phyloP scores from a whole-genome alignment of 1,140 invertebrate species.

The Brevipalpus yothersi region DNA sequence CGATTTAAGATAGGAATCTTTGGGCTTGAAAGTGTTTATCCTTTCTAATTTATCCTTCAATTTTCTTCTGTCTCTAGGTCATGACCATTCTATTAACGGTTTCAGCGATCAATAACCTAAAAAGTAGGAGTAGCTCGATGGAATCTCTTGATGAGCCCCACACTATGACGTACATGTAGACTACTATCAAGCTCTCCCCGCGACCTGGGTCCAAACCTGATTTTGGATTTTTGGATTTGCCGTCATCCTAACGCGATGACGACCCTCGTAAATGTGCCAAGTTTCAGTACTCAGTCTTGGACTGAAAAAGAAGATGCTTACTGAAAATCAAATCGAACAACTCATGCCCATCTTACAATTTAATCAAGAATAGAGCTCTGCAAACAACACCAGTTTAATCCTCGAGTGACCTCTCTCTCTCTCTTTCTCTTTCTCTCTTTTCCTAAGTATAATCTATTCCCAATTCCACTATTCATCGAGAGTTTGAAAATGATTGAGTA shows the following conservation, averaged over 20 bases:
- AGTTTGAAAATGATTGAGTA: too few relatives aligned
- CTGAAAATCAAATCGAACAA: background rate
- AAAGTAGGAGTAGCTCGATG: slow-evolving; percentile 7
- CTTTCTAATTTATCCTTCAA: too few relatives aligned
- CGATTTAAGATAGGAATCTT: too few relatives aligned
- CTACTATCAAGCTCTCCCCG: background rate
- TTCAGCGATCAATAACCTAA: slow-evolving; percentile 10
- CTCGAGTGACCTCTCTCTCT: background rate
- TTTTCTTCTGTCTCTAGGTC: background rate
- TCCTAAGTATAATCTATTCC: background rate
- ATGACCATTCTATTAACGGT: slow-evolving; percentile 8
- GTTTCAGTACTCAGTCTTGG: background rate
- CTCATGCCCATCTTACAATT: background rate
- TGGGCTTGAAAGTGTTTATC: too few relatives aligned
- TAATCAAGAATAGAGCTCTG: background rate
- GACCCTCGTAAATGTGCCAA: background rate
- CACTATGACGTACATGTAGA: slow-evolving; percentile 1
- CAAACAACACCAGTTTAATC: background rate
- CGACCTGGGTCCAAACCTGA: background rate
- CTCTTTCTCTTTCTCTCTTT: background rate
- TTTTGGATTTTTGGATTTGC: background rate
- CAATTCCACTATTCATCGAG: too few relatives aligned
- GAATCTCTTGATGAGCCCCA: slow-evolving; percentile 8
- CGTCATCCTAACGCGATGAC: background rate
- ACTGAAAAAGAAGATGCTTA: background rate